Evolutionary conservation across 2,888 invertebrate species (phyloP), one percentile per base, ranked within the genome.

Genomic region (Oegoconia quadripuncta): DNA sequence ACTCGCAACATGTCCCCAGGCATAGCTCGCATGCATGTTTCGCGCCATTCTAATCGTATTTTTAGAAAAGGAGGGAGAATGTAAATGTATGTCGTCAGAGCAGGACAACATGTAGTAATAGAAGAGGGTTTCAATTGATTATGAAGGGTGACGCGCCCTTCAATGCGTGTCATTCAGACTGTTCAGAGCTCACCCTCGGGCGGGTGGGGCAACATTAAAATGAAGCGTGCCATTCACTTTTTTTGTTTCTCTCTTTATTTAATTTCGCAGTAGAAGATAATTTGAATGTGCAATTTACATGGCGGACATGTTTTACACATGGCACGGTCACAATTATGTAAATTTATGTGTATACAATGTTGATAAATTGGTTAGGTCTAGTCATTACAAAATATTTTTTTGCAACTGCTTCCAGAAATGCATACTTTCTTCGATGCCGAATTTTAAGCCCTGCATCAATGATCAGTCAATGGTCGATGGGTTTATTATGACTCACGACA

Each of bases 231-330:
- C 62, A 59, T 55, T 62, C 56, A 61, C 59, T 68, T 76, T 81
- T 81, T 84, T 84, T 84, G 74, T 83, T 80, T 83, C 77, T 73
- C 64, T 73, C 74, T 74, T 67, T 81, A 81, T 83, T 87, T 81
- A 81, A 84, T 84, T 82, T 82, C 52, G 84, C 82, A 71, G 82
- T 83, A 80, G 82, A 68, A 80, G 71, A 74, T 79, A 75, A 78
- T 80, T 81, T 81, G 67, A 81, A 83, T 84, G 76, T 66, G 67
- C 64, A 72, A 78, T 77, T 76, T 77, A 81, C 74, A 82, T 81
- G 79, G 78, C 74, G 55, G 74, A 69, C 71, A 72, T 78, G 54
- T 72, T n/a, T 75, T 68, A 59, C 59, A 50, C 58, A 60, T 50
- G 50, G 11, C 4, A 22, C 22, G 22, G n/a, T n/a, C n/a, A n/a